phyloP scores from a whole-genome alignment of 1,140 invertebrate species.

The Aphidius gifuensis region DNA sequence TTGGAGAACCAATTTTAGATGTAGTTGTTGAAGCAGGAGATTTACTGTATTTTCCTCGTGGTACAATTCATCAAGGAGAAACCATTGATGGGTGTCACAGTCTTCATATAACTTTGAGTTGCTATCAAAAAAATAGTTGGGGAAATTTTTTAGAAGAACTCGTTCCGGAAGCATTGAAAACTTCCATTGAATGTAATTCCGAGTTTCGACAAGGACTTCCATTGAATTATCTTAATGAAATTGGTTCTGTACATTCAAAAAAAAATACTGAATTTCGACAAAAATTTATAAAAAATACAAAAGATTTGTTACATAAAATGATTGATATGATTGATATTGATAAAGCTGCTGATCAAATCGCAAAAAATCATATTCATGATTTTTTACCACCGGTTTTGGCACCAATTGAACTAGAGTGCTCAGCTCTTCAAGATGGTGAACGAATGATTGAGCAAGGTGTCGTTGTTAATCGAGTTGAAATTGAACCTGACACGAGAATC shows the following conservation, averaged over 20 bases:
- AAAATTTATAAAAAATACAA: constrained; percentile 60
- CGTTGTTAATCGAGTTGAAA: constrained; percentile 63
- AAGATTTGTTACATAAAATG: constrained; percentile 63
- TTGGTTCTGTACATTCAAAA: constrained; percentile 67
- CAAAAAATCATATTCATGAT: constrained; percentile 78
- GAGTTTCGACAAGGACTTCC: constrained; percentile 80
- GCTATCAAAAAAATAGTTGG: constrained; percentile 88
- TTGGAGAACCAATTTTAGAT: constrained; percentile 80
- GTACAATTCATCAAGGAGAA: constrained; percentile 87
- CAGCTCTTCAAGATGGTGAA: constrained; percentile 68
- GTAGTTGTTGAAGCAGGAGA: constrained; percentile 81
- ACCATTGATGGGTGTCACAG: constrained; percentile 77
- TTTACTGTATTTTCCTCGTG: constrained; percentile 88
- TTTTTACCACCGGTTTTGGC: constrained; percentile 79
- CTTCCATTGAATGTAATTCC: constrained; percentile 68
- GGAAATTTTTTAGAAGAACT: constrained; percentile 81
- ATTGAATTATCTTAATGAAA: constrained; percentile 68
- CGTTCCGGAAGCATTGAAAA: constrained; percentile 73
- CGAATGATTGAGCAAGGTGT: constrained; percentile 63
- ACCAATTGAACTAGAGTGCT: constrained; percentile 64
- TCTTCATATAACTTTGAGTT: constrained; percentile 88
- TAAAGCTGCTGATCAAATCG: constrained; percentile 80
- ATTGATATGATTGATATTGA: constrained; percentile 71
- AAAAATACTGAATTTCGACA: constrained; percentile 51
- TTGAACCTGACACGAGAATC: constrained; percentile 67